Percentiles rank a stretch among this genome's conserved stretches.
phyloP scores from a whole-genome alignment of 2,797 vertebrate genomes.

The Hybognathus amarus region DNA sequence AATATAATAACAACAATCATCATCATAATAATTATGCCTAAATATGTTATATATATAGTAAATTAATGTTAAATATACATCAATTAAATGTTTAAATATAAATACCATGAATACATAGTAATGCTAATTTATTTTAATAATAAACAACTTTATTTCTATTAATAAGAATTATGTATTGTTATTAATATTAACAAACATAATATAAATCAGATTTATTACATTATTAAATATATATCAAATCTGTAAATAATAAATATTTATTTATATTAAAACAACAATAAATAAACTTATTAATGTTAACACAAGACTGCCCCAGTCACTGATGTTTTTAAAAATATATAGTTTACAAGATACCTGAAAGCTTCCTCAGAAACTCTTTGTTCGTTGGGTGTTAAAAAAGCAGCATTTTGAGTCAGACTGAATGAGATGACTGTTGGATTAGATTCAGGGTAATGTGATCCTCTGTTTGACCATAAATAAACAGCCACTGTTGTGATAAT shows the following conservation, averaged over 20 bases:
- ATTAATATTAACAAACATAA: background rate
- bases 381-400: background rate
- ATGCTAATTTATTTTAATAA: no score
- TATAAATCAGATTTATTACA: background rate
- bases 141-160: background rate
- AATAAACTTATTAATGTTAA: background rate
- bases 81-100: background rate
- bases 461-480: conserved; percentile 10
- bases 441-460: background rate
- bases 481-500: background rate
- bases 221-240: background rate
- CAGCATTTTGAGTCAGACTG: background rate
- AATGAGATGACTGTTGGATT: conserved; percentile 7
- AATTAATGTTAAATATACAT: background rate
- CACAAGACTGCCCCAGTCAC: background rate
- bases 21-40: no score
- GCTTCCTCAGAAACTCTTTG: background rate
- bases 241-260: background rate
- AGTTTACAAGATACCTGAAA: background rate
- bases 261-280: background rate
- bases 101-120: background rate
- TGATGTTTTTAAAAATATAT: background rate
- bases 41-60: background rate
- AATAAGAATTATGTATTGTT: background rate
- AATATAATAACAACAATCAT: no score